Conservation (phyloP, 1,140 invertebrate species). For the Drosophila albomicans region DNA sequence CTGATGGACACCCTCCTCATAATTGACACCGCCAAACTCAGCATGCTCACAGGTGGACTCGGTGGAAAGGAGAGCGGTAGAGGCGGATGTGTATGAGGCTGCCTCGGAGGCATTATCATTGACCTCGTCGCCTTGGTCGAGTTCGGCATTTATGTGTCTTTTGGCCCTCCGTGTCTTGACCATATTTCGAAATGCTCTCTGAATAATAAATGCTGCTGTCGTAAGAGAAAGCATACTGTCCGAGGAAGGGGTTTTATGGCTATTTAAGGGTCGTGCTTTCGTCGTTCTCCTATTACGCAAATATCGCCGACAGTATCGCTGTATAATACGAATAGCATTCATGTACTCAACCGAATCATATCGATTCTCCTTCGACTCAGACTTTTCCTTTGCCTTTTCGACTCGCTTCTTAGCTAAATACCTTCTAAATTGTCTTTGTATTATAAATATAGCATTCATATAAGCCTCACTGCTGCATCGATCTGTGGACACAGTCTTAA, state of each 20-base stretch:
- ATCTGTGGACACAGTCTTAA: not conserved
- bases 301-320: constrained; percentile 56
- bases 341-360: constrained; percentile 51
- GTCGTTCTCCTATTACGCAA: constrained; percentile 22
- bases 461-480: constrained; percentile 46
- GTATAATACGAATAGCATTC: constrained; percentile 56
- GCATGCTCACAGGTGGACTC: constrained; percentile 59
- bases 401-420: constrained; percentile 45
- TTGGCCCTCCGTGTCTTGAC: constrained; percentile 38
- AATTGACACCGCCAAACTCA: constrained; percentile 51
- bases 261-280: constrained; percentile 1
- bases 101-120: constrained; percentile 72
- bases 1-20: constrained; percentile 65
- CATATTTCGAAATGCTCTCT: constrained; percentile 66
- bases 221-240: constrained; percentile 44
- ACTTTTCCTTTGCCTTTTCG: not conserved
- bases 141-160: constrained; percentile 28
- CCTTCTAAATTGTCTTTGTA: constrained; percentile 61
- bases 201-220: constrained; percentile 73
- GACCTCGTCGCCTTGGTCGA: constrained; percentile 57
- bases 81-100: constrained; percentile 75
- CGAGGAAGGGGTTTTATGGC: constrained; percentile 8
- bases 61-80: constrained; percentile 70
- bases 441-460: constrained; percentile 58
- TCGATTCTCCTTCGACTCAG: constrained; percentile 6